phyloP scores from a whole-genome alignment of 2,888 invertebrate species.

The Drosophila testacea region DNA sequence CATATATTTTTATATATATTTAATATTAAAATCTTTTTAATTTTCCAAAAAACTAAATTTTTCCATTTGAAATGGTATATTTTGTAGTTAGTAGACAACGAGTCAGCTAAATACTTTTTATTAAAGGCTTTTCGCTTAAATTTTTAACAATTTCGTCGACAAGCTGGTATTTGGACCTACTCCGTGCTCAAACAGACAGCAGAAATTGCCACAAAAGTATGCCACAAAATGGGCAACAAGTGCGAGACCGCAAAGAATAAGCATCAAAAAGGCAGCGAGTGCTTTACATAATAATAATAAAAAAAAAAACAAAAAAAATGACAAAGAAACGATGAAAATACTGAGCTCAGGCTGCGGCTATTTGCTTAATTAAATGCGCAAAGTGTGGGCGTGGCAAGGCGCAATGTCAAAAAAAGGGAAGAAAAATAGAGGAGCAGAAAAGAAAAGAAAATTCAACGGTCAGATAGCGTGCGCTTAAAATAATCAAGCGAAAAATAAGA shows the following conservation, averaged over 20 bases:
- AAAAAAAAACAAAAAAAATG: slow-evolving; percentile 9
- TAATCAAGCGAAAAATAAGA: slow-evolving; percentile 30
- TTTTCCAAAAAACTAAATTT: too few species aligned
- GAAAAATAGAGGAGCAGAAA: slow-evolving; percentile 5
- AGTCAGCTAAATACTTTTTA: not conserved
- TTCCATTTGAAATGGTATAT: too few species aligned
- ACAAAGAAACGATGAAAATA: slow-evolving; percentile 24
- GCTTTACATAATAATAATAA: slow-evolving; percentile 31
- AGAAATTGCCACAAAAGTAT: slow-evolving; percentile 28
- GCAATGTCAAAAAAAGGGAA: slow-evolving; percentile 8
- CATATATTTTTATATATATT: too few species aligned
- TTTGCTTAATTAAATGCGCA: slow-evolving; percentile 76
- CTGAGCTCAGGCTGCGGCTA: slow-evolving; percentile 58
- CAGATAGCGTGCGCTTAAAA: slow-evolving; percentile 53
- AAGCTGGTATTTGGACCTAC: not conserved
- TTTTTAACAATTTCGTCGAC: not conserved
- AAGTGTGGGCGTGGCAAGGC: slow-evolving; percentile 42
- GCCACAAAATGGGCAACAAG: slow-evolving; percentile 62
- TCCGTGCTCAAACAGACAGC: slow-evolving; percentile 6
- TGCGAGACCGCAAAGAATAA: slow-evolving; percentile 47
- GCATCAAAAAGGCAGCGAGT: slow-evolving; percentile 54
- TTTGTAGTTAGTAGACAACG: too few species aligned
- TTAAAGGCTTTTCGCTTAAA: not conserved
- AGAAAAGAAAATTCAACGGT: slow-evolving; percentile 39
- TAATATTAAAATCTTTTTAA: too few species aligned